These are phyloP conservation scores for Ceratothoa steindachneri DNA, from an alignment of 2,888 invertebrate genomes.

Conservation along the genomic window DNA sequence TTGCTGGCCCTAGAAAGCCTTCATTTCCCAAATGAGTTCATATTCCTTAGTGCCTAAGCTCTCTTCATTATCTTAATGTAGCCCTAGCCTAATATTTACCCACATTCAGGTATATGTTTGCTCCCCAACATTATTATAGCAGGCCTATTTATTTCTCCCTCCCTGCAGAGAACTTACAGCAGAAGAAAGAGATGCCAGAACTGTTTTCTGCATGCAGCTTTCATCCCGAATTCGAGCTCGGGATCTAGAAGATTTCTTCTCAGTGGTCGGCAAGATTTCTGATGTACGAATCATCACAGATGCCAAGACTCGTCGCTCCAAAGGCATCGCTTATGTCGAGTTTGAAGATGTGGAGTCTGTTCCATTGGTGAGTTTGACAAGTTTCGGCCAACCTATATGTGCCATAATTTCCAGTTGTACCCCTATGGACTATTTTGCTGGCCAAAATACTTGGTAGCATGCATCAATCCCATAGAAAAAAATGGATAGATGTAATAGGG, in stretches of 20 bases:
- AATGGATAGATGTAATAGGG: too few relatives aligned
- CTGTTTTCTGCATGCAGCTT: slow-evolving; percentile 97
- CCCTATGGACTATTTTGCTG: too few relatives aligned
- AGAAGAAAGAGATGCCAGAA: slow-evolving; percentile 96
- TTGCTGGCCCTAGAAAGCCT: too few relatives aligned
- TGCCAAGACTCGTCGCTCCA: slow-evolving; percentile 95
- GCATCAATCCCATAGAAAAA: too few relatives aligned
- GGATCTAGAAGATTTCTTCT: slow-evolving; percentile 97
- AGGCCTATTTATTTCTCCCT: too few relatives aligned
- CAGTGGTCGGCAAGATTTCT: slow-evolving; percentile 89
- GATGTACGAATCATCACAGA: slow-evolving; percentile 98
- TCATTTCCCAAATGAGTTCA: too few relatives aligned
- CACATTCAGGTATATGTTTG: too few relatives aligned
- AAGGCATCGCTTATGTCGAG: slow-evolving; percentile 99
- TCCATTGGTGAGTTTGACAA: slow-evolving; percentile 73
- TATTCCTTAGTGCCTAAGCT: too few relatives aligned
- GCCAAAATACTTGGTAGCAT: too few relatives aligned
- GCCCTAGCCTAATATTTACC: too few relatives aligned
- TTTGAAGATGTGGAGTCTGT: slow-evolving; percentile 97
- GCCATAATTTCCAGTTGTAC: background rate
- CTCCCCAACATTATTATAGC: too few relatives aligned
- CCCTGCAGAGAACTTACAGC: slow-evolving; percentile 72
- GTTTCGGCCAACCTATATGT: slow-evolving; percentile 7
- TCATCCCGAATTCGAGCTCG: slow-evolving; percentile 88
- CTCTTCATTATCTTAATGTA: too few relatives aligned